Evolutionary conservation across 64 coral and sea anemone genomes (phyloP), one percentile per base, ranked within the genome.

Genomic region (Pocillopora damicornis): DNA sequence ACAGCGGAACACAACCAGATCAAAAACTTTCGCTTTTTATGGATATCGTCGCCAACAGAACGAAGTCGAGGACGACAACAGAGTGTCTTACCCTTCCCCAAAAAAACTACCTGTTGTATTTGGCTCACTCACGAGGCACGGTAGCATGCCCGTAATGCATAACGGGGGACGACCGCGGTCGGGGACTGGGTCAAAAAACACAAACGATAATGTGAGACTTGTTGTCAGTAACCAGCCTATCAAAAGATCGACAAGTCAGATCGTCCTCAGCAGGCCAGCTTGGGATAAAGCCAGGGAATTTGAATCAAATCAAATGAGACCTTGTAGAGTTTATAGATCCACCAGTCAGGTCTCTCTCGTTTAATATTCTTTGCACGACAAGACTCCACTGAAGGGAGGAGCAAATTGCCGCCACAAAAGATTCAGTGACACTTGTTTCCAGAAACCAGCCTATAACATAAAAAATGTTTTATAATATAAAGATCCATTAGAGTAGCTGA

Each of bases 271-370:
- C 57, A 60, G 14, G 74, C 35, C 76, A 25, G 63, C 62, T 42
- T 61, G 56, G 22, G 45, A 80, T 16, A 79, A 63, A 35, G 11
- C 60, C 15, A 92, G n/a, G 63, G 78, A 65, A 22, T 61, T 15
- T 23, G 91, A 81, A 20, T 81, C 83, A 15, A 59, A 75, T 60
- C 86, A 86, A 4, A 75, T 81, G 63, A 76, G 82, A 58, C 90
- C 76, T 14, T 89, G 92, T 36, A 86, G 83, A 59, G 82, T 95
- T 20, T 95, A 92, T 79, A 75, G 90, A 87, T 88, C 87, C 23
- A 69, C 78, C 45, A 95, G 90, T 18, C 90, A 95, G 61, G 82
- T 92, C 58, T 95, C 94, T n/a, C 80, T 95, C 14, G 94, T 95
- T 22, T 95, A 62, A 82, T 13, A 56, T n/a, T n/a, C 0, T 56